A percentile compares a stretch with the other conserved stretches of the same genome.
Evolutionary conservation across 2,113 vertebrate species (phyloP).

Genomic region (Octodon degus): DNA sequence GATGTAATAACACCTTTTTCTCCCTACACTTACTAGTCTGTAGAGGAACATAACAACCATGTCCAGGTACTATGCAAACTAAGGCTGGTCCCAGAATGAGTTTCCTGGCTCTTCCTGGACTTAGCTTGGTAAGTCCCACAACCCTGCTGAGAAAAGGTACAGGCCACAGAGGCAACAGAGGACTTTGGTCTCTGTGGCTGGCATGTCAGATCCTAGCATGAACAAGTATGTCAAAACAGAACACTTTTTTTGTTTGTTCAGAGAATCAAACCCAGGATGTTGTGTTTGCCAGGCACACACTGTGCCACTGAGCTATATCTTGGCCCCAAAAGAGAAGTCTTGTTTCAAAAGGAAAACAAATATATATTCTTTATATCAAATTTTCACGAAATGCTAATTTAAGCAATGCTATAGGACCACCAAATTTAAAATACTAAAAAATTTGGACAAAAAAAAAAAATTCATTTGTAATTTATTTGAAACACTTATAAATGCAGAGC

Average conservation of each 20-base stretch:
- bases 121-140: neutral
- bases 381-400: neutral
- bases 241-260: neutral
- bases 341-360: conserved; percentile 41
- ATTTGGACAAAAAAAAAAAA: conserved; percentile 28
- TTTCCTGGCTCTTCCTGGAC: neutral
- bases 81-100: neutral
- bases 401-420: neutral
- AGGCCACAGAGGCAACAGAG: neutral
- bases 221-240: conserved; percentile 64
- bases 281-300: no score
- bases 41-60: neutral
- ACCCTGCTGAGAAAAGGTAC: neutral
- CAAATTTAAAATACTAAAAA: neutral
- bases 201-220: neutral
- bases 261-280: no score
- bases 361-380: neutral
- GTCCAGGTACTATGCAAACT: neutral
- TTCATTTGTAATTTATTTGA: neutral
- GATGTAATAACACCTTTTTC: neutral
- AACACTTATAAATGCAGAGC: conserved; percentile 8
- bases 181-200: conserved; percentile 42
- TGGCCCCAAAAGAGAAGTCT: conserved; percentile 58
- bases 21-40: neutral
- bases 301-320: no score